Evolutionary conservation across 2,113 vertebrate species (phyloP).

Genomic region (Pseudonaja textilis): DNA sequence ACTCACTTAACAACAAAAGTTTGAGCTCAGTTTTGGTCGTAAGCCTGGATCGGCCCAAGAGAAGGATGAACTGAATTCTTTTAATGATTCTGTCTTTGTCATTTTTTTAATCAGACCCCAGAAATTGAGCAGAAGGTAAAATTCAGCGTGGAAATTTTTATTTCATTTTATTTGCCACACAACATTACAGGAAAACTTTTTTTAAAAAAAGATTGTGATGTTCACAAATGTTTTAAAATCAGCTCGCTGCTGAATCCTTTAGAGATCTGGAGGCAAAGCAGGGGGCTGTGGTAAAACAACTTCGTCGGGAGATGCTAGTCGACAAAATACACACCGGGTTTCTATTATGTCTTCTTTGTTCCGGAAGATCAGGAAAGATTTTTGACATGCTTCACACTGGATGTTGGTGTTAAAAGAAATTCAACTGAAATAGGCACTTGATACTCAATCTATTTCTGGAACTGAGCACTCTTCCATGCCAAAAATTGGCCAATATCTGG

Average conservation of each 20-base stretch:
- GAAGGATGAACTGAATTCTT: neutral
- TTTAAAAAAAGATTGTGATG: neutral
- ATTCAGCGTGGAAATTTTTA: neutral
- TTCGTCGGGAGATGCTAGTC: constrained; percentile 4
- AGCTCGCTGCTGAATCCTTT: neutral
- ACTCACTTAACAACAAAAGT: neutral
- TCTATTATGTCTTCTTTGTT: constrained; percentile 5
- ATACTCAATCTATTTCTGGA: neutral
- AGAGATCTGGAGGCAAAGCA: constrained; percentile 21
- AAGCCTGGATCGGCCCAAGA: no score
- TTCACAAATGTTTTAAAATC: neutral
- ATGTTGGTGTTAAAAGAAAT: constrained; percentile 9
- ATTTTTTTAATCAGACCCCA: neutral
- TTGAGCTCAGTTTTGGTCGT: neutral
- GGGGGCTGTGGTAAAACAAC: neutral
- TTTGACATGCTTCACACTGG: constrained; percentile 63
- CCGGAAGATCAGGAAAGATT: constrained; percentile 53
- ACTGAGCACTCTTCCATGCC: neutral
- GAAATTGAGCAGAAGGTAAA: neutral
- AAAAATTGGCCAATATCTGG: neutral
- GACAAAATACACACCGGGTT: constrained; percentile 60
- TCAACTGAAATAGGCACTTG: neutral
- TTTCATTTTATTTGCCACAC: neutral
- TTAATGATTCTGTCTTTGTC: neutral
- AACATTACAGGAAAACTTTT: neutral